Evolutionary conservation across 2,797 vertebrate species (phyloP).

Genomic region (Pseudocheirus occidentalis): DNA sequence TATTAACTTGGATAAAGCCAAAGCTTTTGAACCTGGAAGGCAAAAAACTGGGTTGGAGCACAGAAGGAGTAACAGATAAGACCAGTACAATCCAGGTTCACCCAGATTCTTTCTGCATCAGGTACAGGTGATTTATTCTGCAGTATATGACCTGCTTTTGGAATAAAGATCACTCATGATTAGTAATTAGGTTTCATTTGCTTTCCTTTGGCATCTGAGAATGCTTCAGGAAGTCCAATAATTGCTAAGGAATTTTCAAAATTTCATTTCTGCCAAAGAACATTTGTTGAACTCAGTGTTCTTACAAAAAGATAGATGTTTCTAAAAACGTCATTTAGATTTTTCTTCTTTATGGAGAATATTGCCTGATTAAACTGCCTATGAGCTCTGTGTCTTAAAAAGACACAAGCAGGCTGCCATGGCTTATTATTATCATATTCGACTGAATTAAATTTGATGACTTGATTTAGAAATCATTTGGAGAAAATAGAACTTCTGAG

Average conservation of each 20-base stretch:
- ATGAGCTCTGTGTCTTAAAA: neutral
- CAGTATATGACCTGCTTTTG: accelerated
- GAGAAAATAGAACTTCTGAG: neutral
- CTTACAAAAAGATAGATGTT: neutral
- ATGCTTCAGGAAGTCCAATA: neutral
- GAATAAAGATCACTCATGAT: too few species aligned
- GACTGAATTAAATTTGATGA: neutral
- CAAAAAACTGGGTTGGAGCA: neutral
- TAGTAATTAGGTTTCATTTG: neutral
- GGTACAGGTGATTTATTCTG: neutral
- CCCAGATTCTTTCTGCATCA: neutral
- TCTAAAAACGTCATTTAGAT: neutral
- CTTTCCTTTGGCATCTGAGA: neutral
- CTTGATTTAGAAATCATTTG: neutral
- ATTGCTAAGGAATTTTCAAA: neutral
- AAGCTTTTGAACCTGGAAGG: neutral
- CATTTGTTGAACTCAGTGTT: neutral
- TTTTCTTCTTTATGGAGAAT: neutral
- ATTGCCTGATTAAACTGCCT: neutral
- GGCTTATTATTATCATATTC: neutral
- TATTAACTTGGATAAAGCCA: neutral
- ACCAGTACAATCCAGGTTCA: neutral
- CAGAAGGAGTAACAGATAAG: neutral
- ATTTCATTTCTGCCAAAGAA: neutral
- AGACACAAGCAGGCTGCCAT: neutral